phyloP scores from a whole-genome alignment of 2,888 invertebrate genomes.

The Campoplex capitator region DNA sequence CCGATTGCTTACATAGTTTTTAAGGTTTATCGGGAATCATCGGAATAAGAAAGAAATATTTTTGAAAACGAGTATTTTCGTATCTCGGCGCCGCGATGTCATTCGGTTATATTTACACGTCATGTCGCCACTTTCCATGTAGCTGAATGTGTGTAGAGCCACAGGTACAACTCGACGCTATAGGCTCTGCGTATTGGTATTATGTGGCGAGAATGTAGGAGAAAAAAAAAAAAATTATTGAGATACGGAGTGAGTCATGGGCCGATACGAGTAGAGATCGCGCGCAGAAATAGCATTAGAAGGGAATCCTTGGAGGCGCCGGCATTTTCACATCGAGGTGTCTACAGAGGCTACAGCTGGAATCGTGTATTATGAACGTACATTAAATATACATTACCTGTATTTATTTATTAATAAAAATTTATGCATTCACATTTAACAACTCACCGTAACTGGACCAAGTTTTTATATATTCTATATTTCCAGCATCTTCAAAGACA shows the following conservation, averaged over 20 bases:
- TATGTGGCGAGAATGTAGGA: slow-evolving; percentile 31
- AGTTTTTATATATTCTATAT: no score
- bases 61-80: slow-evolving; percentile 31
- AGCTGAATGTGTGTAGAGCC: slow-evolving; percentile 29
- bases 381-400: neutral
- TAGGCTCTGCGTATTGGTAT: slow-evolving; percentile 18
- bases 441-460: neutral
- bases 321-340: slow-evolving; percentile 42
- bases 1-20: neutral
- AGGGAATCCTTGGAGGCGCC: slow-evolving; percentile 68
- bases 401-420: neutral
- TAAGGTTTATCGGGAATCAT: slow-evolving; percentile 20
- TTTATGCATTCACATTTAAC: neutral
- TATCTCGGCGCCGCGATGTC: slow-evolving; percentile 53
- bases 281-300: slow-evolving; percentile 65
- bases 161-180: slow-evolving; percentile 15
- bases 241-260: slow-evolving; percentile 65
- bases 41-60: slow-evolving; percentile 15
- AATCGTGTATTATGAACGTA: slow-evolving; percentile 23
- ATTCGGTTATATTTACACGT: slow-evolving; percentile 38
- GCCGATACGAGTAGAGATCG: slow-evolving; percentile 56
- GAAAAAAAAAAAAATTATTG: slow-evolving; percentile 23
- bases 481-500: neutral
- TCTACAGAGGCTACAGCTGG: slow-evolving; percentile 20
- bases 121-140: slow-evolving; percentile 24